These are phyloP conservation scores for Cynopterus brachyotis DNA, from an alignment of 2,113 vertebrate species.

Conservation along the genomic window DNA sequence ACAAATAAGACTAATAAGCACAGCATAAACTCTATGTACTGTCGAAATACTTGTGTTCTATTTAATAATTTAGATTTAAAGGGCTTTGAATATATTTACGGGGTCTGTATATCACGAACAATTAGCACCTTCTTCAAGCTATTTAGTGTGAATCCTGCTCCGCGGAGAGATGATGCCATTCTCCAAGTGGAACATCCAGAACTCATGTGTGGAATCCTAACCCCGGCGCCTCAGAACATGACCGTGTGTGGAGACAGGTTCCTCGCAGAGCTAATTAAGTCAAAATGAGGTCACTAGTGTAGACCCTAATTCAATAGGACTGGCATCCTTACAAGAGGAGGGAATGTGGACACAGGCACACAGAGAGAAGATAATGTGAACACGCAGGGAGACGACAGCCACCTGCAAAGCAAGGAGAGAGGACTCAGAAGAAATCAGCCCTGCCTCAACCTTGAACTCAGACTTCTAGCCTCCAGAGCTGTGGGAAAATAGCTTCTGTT, in stretches of 20 bases:
- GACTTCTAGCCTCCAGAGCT: neutral
- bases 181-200: neutral
- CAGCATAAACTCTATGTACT: neutral
- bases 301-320: neutral
- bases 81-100: neutral
- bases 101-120: neutral
- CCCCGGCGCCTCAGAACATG: neutral
- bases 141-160: neutral
- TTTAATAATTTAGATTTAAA: neutral
- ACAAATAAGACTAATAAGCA: neutral
- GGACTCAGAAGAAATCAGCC: neutral
- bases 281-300: neutral
- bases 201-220: neutral
- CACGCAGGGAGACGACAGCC: neutral
- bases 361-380: neutral
- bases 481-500: neutral
- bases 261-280: neutral
- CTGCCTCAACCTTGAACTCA: neutral
- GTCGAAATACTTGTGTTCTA: neutral
- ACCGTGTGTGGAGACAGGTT: neutral
- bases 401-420: neutral
- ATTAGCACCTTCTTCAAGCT: neutral
- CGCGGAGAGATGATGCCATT: neutral
- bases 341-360: neutral
- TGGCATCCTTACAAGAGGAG: neutral